Base-by-base conservation (phyloP, 2,113 vertebrate genomes). In the Cromileptes altivelis region DNA sequence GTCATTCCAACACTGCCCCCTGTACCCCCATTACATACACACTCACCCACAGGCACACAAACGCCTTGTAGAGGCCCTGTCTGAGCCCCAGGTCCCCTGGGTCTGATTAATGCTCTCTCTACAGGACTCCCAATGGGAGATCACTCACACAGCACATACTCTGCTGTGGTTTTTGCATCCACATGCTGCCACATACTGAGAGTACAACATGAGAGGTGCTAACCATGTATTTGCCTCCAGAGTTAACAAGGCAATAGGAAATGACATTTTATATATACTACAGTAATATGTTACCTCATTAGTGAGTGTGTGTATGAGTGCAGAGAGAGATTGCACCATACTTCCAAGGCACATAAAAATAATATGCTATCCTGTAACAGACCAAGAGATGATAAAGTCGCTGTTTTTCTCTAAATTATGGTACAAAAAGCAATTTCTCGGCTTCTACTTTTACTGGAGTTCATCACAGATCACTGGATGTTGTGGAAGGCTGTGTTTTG, bases 51-150 rank as follows among this genome's bases (percentile, higher is more conserved):
- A 37, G 40, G 67, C 67, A 50, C 58, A 64, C 65, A 62, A 45
- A 62, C 6, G 52, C 10, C 78, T 72, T 84, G 75, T 70, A 25
- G 55, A 73, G 53, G 45, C 71, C 64, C 70, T 70, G 85, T 85
- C 62, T 91, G 78, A 84, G 80, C 70, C 68, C 4, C 3, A 45
- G 61, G 76, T 85, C 82, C 85, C 79, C 23, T 49, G 82, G 70
- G 89, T 84, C 91, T 92, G 92, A 94, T 93, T 93, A 93, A 91
- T 90, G 83, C 80, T 81, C 80, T 83, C 89, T 80, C 92, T 75
- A 69, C 81, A 82, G 90, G 88, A 73, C 61, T 87, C 85, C 88
- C 89, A 42, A 33, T 84, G 80, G 84, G 89, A 87, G 81, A 84
- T 87, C 86, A 70, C 73, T 84, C 40, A 81, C 84, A 70, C 85